phyloP scores from a whole-genome alignment of 2,797 vertebrate genomes.

The Hypotaenidia okinawae region DNA sequence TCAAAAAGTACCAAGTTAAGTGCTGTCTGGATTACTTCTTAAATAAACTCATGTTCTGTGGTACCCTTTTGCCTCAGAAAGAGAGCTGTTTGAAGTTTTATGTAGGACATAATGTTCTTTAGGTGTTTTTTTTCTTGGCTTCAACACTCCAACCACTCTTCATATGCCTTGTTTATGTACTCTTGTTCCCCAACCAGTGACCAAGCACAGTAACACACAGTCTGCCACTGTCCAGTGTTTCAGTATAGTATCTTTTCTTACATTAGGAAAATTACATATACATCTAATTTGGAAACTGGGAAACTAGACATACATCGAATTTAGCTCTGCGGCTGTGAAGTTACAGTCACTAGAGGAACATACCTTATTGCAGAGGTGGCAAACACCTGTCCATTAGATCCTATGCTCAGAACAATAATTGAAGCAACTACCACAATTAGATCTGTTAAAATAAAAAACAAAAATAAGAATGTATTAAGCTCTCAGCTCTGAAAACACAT shows the following conservation, averaged over 20 bases:
- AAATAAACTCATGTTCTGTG: slow-evolving; percentile 8
- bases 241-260: background rate
- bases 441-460: slow-evolving; percentile 74
- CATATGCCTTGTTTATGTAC: background rate
- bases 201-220: background rate
- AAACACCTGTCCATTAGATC: slow-evolving; percentile 92
- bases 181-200: background rate
- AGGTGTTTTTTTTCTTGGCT: background rate
- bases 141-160: background rate
- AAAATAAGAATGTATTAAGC: background rate
- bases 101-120: background rate
- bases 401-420: slow-evolving; percentile 89
- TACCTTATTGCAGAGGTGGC: slow-evolving; percentile 93
- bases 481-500: background rate
- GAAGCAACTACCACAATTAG: slow-evolving; percentile 91
- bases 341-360: background rate
- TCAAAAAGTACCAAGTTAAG: background rate
- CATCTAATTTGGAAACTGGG: background rate
- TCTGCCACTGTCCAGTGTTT: background rate
- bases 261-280: background rate
- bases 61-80: background rate
- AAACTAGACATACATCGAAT: background rate
- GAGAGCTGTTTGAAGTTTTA: background rate
- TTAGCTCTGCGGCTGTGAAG: background rate
- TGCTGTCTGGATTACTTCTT: slow-evolving; percentile 16